Conservation (phyloP, 2,797 vertebrate species). For the Sciaenops ocellatus region DNA sequence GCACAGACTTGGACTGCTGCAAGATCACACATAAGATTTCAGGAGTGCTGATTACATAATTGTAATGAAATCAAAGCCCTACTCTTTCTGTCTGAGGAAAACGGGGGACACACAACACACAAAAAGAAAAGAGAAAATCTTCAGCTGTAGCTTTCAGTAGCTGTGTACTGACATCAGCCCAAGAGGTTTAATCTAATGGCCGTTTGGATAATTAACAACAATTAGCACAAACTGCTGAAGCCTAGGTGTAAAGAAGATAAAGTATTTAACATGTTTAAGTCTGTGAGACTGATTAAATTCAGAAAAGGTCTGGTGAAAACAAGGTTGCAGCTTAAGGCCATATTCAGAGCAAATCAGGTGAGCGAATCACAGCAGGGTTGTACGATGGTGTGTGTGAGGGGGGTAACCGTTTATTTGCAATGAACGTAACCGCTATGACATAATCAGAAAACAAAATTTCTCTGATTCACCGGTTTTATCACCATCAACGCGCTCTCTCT, state of each 20-base stretch:
- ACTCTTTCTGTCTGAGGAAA: background rate
- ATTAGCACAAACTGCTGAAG: background rate
- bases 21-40: background rate
- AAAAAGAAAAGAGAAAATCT: background rate
- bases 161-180: background rate
- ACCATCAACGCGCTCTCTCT: too few species aligned
- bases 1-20: background rate
- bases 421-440: too few species aligned
- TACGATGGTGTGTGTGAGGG: too few species aligned
- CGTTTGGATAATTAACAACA: background rate
- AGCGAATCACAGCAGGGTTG: too few species aligned
- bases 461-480: too few species aligned
- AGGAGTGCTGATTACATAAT: background rate
- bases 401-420: too few species aligned
- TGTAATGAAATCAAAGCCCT: background rate
- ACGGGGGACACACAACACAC: background rate
- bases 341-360: too few species aligned
- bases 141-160: background rate
- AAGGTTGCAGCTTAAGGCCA: background rate
- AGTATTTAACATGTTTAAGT: background rate
- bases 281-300: background rate
- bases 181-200: too few species aligned
- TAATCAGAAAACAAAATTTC: too few species aligned
- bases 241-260: background rate
- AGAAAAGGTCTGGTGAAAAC: background rate